Evolutionary conservation across 1,140 invertebrate species (phyloP), one percentile per base, ranked within the genome.

Genomic region (Drosophila serrata): DNA sequence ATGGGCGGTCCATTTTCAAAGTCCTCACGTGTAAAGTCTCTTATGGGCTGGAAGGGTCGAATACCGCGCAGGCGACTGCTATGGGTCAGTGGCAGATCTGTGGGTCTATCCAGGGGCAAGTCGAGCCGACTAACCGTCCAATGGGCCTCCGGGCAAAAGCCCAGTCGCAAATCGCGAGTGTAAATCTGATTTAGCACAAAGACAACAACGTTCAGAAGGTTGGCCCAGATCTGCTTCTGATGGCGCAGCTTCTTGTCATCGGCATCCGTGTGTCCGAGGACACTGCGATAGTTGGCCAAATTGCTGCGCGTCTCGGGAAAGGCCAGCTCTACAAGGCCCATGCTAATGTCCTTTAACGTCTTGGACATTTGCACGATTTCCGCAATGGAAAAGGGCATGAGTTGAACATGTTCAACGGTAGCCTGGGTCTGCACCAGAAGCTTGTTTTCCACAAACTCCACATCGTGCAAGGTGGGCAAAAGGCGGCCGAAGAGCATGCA

Each of bases 291-390:
- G 42, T 92, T 87, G 39, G 90, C 79, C 9, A 95, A 88, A 11
- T 93, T 94, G 0, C 95, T 95, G 74, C 96, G 93, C 0, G 95
- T 95, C 88, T 98, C 97, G 0, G 98, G 97, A 93, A 97, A 98
- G 0, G 97, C 97, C 24, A 98, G 93, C 82, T 99, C 97, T 3
- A 99, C 97, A 1, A 99, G 94, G 12, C 97, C 97, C 13, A 98
- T 93, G 78, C 97, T 97, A 1, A 98, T 95, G 75, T 97, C 97
- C 64, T 97, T 96, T 3, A 97, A 84, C 8, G 95, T 94, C 37
- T 95, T 94, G 33, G 95, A 96, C 46, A 97, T 93, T n/a, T 94
- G 94, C 4, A 95, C 94, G 15, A 97, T 91, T 72, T 91, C 87
- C 7, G 85, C 78, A 51, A 93, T 90, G 1, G 82, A 91, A 48